phyloP scores from a whole-genome alignment of 2,797 vertebrate species.

The Brachyalestes nurse region DNA sequence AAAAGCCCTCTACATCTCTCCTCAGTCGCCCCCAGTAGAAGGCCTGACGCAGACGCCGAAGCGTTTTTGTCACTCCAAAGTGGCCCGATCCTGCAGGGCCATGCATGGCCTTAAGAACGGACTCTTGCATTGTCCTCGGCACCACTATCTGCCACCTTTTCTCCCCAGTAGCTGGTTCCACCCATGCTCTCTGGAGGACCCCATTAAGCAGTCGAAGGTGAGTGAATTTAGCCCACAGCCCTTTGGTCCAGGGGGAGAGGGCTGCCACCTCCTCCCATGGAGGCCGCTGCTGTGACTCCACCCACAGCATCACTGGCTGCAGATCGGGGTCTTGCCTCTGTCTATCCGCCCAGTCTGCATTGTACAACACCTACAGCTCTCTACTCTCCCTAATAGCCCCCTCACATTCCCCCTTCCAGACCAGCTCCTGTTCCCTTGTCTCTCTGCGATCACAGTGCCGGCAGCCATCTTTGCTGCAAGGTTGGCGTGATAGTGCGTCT shows the following conservation, averaged over 20 bases:
- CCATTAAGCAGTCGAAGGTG: neutral
- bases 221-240: constrained; percentile 17
- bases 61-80: neutral
- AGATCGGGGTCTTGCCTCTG: neutral
- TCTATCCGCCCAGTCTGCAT: neutral
- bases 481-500: too few relatives aligned
- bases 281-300: too few relatives aligned
- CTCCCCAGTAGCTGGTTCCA: constrained; percentile 28
- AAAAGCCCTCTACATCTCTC: neutral
- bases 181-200: constrained; percentile 25
- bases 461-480: too few relatives aligned
- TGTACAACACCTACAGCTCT: neutral
- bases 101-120: neutral
- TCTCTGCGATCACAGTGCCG: too few relatives aligned
- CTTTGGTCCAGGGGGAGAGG: constrained; percentile 1
- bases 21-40: constrained; percentile 4
- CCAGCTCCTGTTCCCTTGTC: too few relatives aligned
- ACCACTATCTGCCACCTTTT: constrained; percentile 24
- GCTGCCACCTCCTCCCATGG: too few relatives aligned
- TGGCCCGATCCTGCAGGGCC: neutral
- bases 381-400: too few relatives aligned
- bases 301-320: neutral
- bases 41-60: neutral
- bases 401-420: too few relatives aligned
- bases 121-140: neutral